Base-by-base conservation (phyloP, 1,140 invertebrate species). In the Latrodectus geometricus region DNA sequence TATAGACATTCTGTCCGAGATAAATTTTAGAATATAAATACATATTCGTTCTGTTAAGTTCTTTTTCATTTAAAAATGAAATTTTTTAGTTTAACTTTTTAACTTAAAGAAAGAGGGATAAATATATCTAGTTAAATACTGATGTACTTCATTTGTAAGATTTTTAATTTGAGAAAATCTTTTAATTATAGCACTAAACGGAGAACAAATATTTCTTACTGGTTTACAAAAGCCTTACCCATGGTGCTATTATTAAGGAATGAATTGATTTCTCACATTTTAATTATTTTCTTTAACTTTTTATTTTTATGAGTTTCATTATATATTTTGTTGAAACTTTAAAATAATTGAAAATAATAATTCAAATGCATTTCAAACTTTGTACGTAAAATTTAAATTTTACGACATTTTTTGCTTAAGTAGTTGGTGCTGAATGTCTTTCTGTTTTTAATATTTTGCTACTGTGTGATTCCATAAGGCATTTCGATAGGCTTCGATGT, bases 241-340 rank as follows among this genome's bases (percentile, higher is more conserved):
- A 86, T 86, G 83, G 83, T 86, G 83, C 83, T 86, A 86, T 66
- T 70, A 35, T 35, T 35, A 35, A 35, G 1, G 5, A 35, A 35
- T 35, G 35, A 35, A 35, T 5, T 35, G 35, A 35, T 35, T 35
- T 35, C 35, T 35, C 35, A n/a, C n/a, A 35, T 35, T 35, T 35
- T 35, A 35, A 35, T 35, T 35, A 35, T 35, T 35, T 35, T 35
- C 35, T 3, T 35, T 35, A 35, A 35, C 35, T 3, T 3, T 35
- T 35, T 35, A 35, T 35, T 35, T 35, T 35, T 3, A 35, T 5
- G 35, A 35, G 35, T 35, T 35, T 35, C 35, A 35, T 35, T 35
- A 3, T 35, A 35, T 35, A 35, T 35, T 35, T 35, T 35, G 35
- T 35, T 35, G 5, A 35, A 35, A 35, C 35, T 35, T 35, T 35